Percentiles rank a stretch among this genome's conserved stretches.
Evolutionary conservation across 2,888 invertebrate species (phyloP).

Genomic region (Spisula solida): DNA sequence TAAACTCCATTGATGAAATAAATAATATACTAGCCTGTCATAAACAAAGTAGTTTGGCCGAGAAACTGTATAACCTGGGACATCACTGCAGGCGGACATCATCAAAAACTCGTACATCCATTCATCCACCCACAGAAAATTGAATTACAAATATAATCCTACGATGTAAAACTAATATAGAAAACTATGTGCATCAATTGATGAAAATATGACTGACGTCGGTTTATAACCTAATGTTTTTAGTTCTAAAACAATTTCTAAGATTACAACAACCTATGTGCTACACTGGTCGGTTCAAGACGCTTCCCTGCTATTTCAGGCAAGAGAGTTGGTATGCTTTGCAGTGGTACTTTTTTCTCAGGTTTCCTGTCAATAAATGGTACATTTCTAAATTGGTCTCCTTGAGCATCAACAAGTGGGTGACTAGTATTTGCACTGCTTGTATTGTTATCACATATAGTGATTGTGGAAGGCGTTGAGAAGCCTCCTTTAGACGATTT

Average conservation of each 20-base stretch:
- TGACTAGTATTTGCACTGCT: constrained; percentile 36
- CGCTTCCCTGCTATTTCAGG: constrained; percentile 81
- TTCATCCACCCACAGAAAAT: too few relatives aligned
- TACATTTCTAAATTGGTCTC: constrained; percentile 54
- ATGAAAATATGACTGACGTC: not conserved
- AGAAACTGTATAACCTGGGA: not conserved
- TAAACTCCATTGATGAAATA: not conserved
- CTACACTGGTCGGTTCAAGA: constrained; percentile 73
- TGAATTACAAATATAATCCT: too few relatives aligned
- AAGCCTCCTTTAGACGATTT: constrained; percentile 65
- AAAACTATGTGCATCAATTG: not conserved
- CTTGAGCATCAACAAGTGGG: constrained; percentile 16
- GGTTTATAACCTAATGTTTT: not conserved
- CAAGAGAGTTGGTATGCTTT: constrained; percentile 67
- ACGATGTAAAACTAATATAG: not conserved
- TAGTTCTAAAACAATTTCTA: not conserved
- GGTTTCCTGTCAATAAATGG: constrained; percentile 61
- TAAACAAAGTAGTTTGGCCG: not conserved
- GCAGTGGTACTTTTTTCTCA: constrained; percentile 53
- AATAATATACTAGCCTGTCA: not conserved
- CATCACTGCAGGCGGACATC: too few relatives aligned
- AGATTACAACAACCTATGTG: constrained; percentile 73
- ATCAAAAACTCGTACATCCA: too few relatives aligned
- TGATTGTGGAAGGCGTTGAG: constrained; percentile 72
- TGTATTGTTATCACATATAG: constrained; percentile 71